Conservation (phyloP, 2,888 invertebrate species). For the Harpagoxenus sublaevis region DNA sequence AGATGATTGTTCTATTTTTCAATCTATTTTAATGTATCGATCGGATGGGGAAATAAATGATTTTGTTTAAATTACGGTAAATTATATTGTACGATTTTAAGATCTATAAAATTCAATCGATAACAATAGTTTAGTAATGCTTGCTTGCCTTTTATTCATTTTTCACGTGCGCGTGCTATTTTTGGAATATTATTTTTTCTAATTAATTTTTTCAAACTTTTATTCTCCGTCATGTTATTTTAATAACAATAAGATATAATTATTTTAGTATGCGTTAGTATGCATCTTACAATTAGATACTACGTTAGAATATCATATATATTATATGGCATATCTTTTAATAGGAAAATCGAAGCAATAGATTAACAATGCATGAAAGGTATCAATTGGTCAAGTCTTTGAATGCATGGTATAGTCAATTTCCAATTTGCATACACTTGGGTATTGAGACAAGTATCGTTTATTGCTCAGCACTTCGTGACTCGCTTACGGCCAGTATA, state of each 20-base stretch:
- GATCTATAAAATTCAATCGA: not conserved
- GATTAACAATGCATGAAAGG: too few relatives aligned
- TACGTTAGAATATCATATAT: too few relatives aligned
- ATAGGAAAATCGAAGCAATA: too few relatives aligned
- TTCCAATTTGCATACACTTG: slow-evolving; percentile 77
- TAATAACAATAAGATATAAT: slow-evolving; percentile 19
- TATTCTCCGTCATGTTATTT: not conserved
- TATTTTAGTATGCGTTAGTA: not conserved
- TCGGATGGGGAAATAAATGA: not conserved
- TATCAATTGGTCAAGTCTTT: too few relatives aligned
- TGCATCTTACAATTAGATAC: too few relatives aligned
- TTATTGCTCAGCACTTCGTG: slow-evolving; percentile 64
- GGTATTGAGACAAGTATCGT: slow-evolving; percentile 70
- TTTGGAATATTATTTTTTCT: not conserved
- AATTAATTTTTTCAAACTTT: slow-evolving; percentile 8
- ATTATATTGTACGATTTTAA: not conserved
- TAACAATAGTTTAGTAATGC: not conserved
- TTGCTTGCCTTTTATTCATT: not conserved
- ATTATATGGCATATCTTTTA: too few relatives aligned
- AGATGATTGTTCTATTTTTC: not conserved
- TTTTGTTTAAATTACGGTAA: not conserved
- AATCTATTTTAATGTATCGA: not conserved
- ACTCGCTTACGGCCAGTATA: slow-evolving; percentile 76
- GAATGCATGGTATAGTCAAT: too few relatives aligned
- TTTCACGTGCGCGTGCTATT: not conserved